Conservation (phyloP, 2,113 vertebrate species). For the Neodon shergylaensis region DNA sequence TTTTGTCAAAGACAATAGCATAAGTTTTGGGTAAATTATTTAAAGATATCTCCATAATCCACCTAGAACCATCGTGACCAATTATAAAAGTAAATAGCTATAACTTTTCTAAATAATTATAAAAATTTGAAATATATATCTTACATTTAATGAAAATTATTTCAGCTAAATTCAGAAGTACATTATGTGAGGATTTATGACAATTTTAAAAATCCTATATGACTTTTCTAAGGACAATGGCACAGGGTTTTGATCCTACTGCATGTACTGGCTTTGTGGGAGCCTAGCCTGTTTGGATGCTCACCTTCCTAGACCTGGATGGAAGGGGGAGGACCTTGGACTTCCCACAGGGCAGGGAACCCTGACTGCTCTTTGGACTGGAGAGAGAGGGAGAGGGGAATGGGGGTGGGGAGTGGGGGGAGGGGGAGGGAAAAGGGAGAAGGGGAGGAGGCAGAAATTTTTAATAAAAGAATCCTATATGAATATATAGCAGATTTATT, state of each 20-base stretch:
- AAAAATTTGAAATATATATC: neutral
- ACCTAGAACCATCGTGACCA: neutral
- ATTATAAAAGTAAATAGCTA: neutral
- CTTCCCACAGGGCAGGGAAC: too few species aligned
- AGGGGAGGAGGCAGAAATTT: too few species aligned
- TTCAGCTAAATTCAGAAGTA: neutral
- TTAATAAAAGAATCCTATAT: neutral
- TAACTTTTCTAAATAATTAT: neutral
- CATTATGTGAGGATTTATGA: neutral
- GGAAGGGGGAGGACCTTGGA: too few species aligned
- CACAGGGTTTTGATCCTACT: too few species aligned
- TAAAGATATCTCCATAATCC: neutral
- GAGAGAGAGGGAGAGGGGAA: too few species aligned
- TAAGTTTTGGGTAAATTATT: conserved; percentile 6
- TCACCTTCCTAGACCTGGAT: too few species aligned
- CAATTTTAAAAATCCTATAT: neutral
- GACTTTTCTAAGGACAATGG: too few species aligned
- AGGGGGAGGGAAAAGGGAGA: too few species aligned
- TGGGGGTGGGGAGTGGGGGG: too few species aligned
- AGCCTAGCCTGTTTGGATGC: too few species aligned
- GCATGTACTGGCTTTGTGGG: too few species aligned
- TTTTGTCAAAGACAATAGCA: neutral
- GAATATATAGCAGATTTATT: neutral
- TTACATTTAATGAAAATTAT: neutral
- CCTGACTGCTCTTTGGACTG: too few species aligned